Conservation (phyloP, 2,113 vertebrate species). For the Syngnathoides biaculeatus region DNA sequence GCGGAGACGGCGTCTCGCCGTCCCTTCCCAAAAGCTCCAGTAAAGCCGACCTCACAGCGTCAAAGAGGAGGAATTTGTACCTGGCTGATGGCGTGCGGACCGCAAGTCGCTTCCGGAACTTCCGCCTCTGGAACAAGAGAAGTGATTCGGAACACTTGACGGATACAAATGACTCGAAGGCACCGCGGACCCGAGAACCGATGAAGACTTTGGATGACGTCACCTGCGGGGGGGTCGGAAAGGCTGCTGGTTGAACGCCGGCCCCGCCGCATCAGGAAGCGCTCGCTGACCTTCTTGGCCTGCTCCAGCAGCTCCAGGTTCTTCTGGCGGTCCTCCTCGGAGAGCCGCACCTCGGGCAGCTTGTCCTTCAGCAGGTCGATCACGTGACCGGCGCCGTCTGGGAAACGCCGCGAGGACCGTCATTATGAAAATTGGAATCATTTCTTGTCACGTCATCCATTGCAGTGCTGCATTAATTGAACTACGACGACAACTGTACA, state of each 20-base stretch:
- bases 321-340: conserved; percentile 92
- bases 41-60: too few species aligned
- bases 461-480: too few species aligned
- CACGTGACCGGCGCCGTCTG: conserved; percentile 85
- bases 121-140: conserved; percentile 60
- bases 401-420: conserved; percentile 7
- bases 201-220: neutral
- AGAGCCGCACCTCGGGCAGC: conserved; percentile 89
- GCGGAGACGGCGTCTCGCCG: too few species aligned
- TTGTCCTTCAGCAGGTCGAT: conserved; percentile 89
- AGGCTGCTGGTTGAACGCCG: conserved; percentile 86
- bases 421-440: neutral
- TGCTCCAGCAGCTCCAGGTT: conserved; percentile 93
- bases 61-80: conserved; percentile 59
- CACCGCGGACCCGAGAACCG: neutral
- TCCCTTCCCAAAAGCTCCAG: too few species aligned
- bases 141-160: conserved; percentile 1
- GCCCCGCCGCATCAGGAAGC: conserved; percentile 85
- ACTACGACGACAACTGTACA: too few species aligned
- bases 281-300: conserved; percentile 90
- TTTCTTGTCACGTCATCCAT: neutral
- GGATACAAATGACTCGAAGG: neutral
- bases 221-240: conserved; percentile 81
- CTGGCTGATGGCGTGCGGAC: conserved; percentile 65
- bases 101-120: conserved; percentile 46